These are phyloP conservation scores for Spheniscus humboldti DNA, from an alignment of 2,797 vertebrate species.

Conservation along the genomic window DNA sequence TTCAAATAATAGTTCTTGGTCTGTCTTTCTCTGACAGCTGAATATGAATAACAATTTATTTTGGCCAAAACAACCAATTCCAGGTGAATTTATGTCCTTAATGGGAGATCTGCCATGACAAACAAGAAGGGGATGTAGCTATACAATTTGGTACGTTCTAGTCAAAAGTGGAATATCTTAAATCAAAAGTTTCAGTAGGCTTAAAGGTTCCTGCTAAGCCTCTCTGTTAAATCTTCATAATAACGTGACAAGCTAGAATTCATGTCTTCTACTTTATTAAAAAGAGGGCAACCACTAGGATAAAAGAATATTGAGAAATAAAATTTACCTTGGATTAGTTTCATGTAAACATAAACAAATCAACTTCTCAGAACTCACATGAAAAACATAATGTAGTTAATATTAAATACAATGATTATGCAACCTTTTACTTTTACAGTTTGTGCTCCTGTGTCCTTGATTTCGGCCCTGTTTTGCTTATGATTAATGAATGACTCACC, in stretches of 20 bases:
- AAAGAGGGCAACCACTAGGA: neutral
- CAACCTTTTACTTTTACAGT: constrained; percentile 58
- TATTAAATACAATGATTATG: constrained; percentile 74
- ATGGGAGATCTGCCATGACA: constrained; percentile 34
- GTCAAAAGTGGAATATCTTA: neutral
- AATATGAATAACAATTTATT: constrained; percentile 16
- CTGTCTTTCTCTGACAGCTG: neutral
- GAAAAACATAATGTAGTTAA: constrained; percentile 73
- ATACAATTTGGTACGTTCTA: neutral
- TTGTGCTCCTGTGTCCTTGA: constrained; percentile 54
- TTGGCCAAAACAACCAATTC: constrained; percentile 11
- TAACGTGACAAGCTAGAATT: neutral
- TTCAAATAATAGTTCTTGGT: neutral
- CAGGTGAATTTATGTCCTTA: constrained; percentile 24
- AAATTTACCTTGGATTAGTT: constrained; percentile 67
- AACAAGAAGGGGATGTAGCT: constrained; percentile 9
- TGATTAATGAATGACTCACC: constrained; percentile 83
- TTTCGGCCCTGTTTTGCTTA: constrained; percentile 69
- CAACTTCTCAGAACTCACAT: constrained; percentile 58
- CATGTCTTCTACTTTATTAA: neutral
- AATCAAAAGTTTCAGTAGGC: constrained; percentile 11
- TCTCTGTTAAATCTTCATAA: constrained; percentile 27
- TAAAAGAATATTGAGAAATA: constrained; percentile 50
- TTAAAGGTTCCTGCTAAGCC: neutral
- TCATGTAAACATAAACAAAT: constrained; percentile 42